phyloP scores from a whole-genome alignment of 2,113 vertebrate species.

The Pelecanus crispus region DNA sequence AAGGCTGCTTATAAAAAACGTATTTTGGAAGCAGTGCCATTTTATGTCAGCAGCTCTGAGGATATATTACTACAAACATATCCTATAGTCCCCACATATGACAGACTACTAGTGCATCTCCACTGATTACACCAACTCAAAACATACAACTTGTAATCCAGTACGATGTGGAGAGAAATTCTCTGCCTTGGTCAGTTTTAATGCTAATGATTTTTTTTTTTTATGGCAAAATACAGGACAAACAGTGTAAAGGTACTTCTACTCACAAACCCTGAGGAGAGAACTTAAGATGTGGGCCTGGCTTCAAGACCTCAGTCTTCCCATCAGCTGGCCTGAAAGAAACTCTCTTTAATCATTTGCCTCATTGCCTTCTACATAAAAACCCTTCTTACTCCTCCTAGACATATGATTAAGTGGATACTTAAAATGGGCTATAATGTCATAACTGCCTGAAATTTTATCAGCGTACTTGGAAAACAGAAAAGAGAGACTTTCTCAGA shows the following conservation, averaged over 20 bases:
- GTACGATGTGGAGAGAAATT: neutral
- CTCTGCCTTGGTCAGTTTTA: neutral
- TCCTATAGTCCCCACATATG: neutral
- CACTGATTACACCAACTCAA: neutral
- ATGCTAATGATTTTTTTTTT: neutral
- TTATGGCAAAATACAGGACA: neutral
- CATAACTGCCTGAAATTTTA: neutral
- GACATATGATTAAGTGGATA: neutral
- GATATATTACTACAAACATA: neutral
- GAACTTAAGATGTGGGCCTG: neutral
- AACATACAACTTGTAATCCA: neutral
- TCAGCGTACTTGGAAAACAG: neutral
- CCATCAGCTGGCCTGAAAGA: neutral
- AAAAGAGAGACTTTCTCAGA: neutral
- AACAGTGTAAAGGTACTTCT: neutral
- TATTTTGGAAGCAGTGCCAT: neutral
- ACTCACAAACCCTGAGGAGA: neutral
- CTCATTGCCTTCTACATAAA: neutral
- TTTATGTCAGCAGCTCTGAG: neutral
- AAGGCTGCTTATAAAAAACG: neutral
- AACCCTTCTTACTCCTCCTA: neutral
- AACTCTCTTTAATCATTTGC: neutral
- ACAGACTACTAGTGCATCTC: neutral
- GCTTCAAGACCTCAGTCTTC: neutral
- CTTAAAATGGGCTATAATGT: neutral